Evolutionary conservation across 2,888 invertebrate species (phyloP).

Genomic region (Meganola albula): DNA sequence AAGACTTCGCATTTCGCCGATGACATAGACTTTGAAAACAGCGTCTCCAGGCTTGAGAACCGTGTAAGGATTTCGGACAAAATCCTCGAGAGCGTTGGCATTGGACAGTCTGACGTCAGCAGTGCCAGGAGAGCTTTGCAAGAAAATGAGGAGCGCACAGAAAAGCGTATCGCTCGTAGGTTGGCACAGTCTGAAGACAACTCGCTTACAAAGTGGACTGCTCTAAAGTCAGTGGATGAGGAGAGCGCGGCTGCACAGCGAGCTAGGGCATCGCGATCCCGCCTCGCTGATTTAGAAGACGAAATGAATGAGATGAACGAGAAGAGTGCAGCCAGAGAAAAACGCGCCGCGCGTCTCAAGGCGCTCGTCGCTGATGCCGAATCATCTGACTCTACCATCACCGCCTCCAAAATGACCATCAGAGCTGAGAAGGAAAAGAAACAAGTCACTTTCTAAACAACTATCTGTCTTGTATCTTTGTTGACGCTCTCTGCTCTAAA

Average conservation of each 20-base stretch:
- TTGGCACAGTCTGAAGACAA: slow-evolving; percentile 45
- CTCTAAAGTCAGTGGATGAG: slow-evolving; percentile 65
- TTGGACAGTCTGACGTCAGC: slow-evolving; percentile 74
- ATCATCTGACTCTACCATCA: slow-evolving; percentile 45
- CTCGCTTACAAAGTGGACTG: slow-evolving; percentile 80
- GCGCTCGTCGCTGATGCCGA: slow-evolving; percentile 82
- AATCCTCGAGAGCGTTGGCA: slow-evolving; percentile 80
- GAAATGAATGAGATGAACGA: slow-evolving; percentile 86
- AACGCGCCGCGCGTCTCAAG: slow-evolving; percentile 82
- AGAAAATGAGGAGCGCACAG: slow-evolving; percentile 69
- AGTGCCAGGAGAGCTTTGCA: slow-evolving; percentile 67
- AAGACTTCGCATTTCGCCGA: slow-evolving; percentile 78
- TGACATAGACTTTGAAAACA: slow-evolving; percentile 80
- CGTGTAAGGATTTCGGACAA: slow-evolving; percentile 80
- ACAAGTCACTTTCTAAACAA: slow-evolving; percentile 66
- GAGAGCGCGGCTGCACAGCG: slow-evolving; percentile 79
- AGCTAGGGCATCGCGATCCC: slow-evolving; percentile 81
- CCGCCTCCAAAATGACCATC: slow-evolving; percentile 56
- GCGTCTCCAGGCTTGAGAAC: slow-evolving; percentile 75
- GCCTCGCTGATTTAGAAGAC: slow-evolving; percentile 83
- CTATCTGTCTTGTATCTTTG: slow-evolving; percentile 19
- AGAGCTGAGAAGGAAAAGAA: slow-evolving; percentile 69
- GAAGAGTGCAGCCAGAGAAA: slow-evolving; percentile 82
- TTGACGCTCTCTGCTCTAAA: slow-evolving; percentile 37
- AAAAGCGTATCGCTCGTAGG: slow-evolving; percentile 65